Conservation (phyloP, 2,113 vertebrate species). For the Ovis canadensis region DNA sequence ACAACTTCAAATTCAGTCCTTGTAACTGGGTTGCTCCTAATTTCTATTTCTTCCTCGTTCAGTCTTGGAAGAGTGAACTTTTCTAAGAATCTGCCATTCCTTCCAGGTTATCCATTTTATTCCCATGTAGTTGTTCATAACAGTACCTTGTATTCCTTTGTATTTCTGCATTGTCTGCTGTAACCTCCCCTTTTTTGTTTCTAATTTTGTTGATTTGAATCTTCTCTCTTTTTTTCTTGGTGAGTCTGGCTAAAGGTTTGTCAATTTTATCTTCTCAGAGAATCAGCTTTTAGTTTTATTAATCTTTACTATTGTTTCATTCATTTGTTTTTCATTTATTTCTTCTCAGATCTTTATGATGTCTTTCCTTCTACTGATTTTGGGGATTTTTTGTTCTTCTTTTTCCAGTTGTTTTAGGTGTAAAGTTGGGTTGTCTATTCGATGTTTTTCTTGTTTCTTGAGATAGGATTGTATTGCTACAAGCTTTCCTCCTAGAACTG, state of each 20-base stretch:
- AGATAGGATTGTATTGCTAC: not conserved
- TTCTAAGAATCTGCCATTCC: not conserved
- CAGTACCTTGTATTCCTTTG: not conserved
- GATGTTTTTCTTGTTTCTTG: not conserved
- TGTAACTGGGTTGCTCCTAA: not conserved
- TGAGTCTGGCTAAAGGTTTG: not conserved
- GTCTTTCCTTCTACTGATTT: not conserved
- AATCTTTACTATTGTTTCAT: not conserved
- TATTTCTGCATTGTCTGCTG: not conserved
- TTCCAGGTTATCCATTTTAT: not conserved
- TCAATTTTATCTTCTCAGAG: not conserved
- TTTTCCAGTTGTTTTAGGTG: not conserved
- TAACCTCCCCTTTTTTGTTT: not conserved
- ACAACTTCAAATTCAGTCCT: not conserved
- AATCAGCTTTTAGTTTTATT: not conserved
- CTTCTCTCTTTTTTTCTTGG: not conserved
- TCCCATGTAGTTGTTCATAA: not conserved
- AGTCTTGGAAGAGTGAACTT: not conserved
- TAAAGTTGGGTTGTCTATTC: not conserved
- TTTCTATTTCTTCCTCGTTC: not conserved
- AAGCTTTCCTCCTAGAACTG: not conserved
- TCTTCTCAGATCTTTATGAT: not conserved
- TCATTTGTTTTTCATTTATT: not conserved
- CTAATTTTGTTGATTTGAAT: not conserved
- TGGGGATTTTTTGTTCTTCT: not conserved